phyloP scores from a whole-genome alignment of 2,888 invertebrate genomes.

The Hofmannophila pseudospretella region DNA sequence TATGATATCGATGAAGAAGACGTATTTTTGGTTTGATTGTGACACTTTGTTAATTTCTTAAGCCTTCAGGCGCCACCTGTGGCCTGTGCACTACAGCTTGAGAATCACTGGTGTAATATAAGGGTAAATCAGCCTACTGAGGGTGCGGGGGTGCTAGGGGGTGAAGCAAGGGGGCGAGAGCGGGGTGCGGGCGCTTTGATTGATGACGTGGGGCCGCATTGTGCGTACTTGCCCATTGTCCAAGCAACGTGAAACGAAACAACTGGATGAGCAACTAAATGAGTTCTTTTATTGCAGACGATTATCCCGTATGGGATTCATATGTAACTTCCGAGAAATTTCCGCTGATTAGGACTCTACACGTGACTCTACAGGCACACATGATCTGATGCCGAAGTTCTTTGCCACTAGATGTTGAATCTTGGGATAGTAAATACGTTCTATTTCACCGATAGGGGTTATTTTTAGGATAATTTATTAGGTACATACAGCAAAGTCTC shows the following conservation, averaged over 20 bases:
- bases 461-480: no score
- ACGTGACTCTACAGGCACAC: no score
- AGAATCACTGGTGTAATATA: slow-evolving; percentile 5
- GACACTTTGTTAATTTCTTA: no score
- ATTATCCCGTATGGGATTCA: slow-evolving; percentile 38
- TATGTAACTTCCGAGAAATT: slow-evolving; percentile 29
- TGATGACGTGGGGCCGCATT: slow-evolving; percentile 61
- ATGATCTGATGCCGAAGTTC: no score
- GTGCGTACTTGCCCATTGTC: slow-evolving; percentile 63
- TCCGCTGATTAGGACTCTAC: slow-evolving; percentile 27
- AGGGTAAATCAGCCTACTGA: slow-evolving; percentile 26
- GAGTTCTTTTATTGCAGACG: slow-evolving; percentile 50
- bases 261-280: slow-evolving; percentile 49
- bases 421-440: no score
- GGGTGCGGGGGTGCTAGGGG: slow-evolving; percentile 21
- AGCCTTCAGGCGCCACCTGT: background rate
- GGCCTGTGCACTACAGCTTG: background rate
- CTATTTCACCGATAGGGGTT: no score
- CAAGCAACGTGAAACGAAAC: slow-evolving; percentile 59
- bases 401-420: no score
- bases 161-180: slow-evolving; percentile 10
- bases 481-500: no score
- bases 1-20: no score
- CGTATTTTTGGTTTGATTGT: no score
- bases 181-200: slow-evolving; percentile 47